Evolutionary conservation across 2,113 vertebrate species (phyloP).

Genomic region (Ammodytes marinus): DNA sequence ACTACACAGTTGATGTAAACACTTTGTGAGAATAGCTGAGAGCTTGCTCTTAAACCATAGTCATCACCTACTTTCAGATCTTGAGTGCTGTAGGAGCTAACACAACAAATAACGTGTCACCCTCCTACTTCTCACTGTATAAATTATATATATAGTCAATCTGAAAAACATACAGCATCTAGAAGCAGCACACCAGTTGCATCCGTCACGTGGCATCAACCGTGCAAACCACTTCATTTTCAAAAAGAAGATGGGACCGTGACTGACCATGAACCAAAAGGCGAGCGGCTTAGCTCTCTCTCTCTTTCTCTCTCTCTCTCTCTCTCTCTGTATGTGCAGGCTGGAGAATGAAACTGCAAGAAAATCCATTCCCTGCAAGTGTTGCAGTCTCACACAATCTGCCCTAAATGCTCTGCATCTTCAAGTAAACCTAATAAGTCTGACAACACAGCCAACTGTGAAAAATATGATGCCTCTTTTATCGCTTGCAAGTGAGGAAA

Average conservation of each 20-base stretch:
- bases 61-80: conserved; percentile 6
- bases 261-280: conserved; percentile 55
- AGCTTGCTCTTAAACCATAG: neutral
- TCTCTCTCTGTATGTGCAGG: conserved; percentile 21
- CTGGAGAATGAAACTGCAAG: conserved; percentile 47
- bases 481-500: conserved; percentile 64
- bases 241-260: conserved; percentile 41
- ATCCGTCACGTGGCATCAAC: neutral
- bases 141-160: conserved; percentile 7
- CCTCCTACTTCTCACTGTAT: conserved; percentile 17
- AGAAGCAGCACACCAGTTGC: conserved; percentile 4
- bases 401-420: conserved; percentile 68
- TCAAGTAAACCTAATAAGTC: conserved; percentile 71
- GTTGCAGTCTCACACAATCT: conserved; percentile 69
- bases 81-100: neutral
- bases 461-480: conserved; percentile 67
- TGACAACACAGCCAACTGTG: conserved; percentile 62
- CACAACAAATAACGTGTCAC: conserved; percentile 1
- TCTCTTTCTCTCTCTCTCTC: conserved; percentile 2
- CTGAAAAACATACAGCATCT: neutral
- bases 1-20: conserved; percentile 12
- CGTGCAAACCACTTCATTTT: conserved; percentile 43
- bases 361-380: conserved; percentile 72
- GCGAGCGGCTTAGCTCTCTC: conserved; percentile 33
- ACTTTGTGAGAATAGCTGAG: neutral